Percentiles rank a stretch among this genome's conserved stretches.
Evolutionary conservation across 2,113 vertebrate genomes (phyloP).

Genomic region (Aphyosemion australe): DNA sequence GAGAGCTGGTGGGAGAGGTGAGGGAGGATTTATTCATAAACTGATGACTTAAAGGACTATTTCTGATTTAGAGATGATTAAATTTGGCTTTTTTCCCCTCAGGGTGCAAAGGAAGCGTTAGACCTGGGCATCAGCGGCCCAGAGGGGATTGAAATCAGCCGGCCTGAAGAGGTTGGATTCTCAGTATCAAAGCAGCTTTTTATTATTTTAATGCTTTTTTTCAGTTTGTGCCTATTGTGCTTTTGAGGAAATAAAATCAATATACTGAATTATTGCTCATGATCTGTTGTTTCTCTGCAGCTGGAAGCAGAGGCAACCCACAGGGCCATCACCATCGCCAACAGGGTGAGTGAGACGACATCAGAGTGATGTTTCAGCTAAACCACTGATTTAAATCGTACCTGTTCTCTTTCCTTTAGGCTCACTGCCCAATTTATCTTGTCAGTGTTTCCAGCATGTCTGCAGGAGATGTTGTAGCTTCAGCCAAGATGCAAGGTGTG

Average conservation of each 20-base stretch:
- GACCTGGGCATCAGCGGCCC: conserved; percentile 95
- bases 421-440: conserved; percentile 92
- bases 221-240: not conserved
- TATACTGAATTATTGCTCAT: conserved; percentile 1
- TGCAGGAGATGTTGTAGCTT: conserved; percentile 90
- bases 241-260: conserved; percentile 1
- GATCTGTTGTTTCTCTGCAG: conserved; percentile 70
- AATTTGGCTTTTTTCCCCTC: not conserved
- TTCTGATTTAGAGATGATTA: too few relatives aligned
- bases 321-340: conserved; percentile 92
- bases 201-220: conserved; percentile 1
- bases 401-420: conserved; percentile 82
- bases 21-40: conserved; percentile 18
- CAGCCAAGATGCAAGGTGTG: conserved; percentile 96
- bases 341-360: conserved; percentile 87
- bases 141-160: conserved; percentile 96
- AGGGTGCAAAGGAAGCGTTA: conserved; percentile 93
- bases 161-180: conserved; percentile 89
- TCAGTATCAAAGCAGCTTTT: not conserved
- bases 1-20: conserved; percentile 96
- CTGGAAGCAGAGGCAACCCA: conserved; percentile 95
- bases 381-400: too few relatives aligned
- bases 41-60: too few relatives aligned
- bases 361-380: too few relatives aligned
- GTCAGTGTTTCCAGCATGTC: conserved; percentile 96